Conservation (phyloP, 2,888 invertebrate species). For the Diarsia mendica region DNA sequence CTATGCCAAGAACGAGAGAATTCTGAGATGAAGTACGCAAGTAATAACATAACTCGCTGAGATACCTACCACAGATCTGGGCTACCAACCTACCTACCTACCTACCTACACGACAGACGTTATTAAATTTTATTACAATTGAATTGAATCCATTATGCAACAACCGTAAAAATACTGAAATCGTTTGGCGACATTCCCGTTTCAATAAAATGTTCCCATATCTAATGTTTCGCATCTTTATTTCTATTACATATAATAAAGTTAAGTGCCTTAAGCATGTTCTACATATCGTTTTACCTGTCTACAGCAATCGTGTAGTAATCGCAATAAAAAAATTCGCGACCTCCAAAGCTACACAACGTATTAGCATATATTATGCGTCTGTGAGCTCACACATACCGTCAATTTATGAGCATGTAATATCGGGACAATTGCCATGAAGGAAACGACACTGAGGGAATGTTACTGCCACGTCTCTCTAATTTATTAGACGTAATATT, state of each 20-base stretch:
- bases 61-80: conserved; percentile 22
- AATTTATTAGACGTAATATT: conserved; percentile 87
- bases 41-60: conserved; percentile 50
- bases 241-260: conserved; percentile 34
- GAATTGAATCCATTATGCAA: conserved; percentile 59
- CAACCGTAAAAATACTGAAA: conserved; percentile 26
- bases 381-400: conserved; percentile 67
- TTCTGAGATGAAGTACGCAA: conserved; percentile 39
- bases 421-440: conserved; percentile 85
- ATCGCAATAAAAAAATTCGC: conserved; percentile 77
- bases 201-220: conserved; percentile 45
- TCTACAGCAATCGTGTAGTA: conserved; percentile 62
- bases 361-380: conserved; percentile 77
- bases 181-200: conserved; percentile 50
- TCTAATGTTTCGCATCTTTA: conserved; percentile 34
- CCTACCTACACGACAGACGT: conserved; percentile 22
- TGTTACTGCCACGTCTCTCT: conserved; percentile 76
- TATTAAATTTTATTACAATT: conserved; percentile 54
- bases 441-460: conserved; percentile 80
- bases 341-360: conserved; percentile 71
- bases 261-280: conserved; percentile 20
- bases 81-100: conserved; percentile 6
- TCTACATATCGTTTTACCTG: conserved; percentile 31
- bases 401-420: conserved; percentile 85
- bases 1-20: conserved; percentile 45